Evolutionary conservation across 2,797 vertebrate genomes (phyloP).

Genomic region (Sternotherus odoratus): DNA sequence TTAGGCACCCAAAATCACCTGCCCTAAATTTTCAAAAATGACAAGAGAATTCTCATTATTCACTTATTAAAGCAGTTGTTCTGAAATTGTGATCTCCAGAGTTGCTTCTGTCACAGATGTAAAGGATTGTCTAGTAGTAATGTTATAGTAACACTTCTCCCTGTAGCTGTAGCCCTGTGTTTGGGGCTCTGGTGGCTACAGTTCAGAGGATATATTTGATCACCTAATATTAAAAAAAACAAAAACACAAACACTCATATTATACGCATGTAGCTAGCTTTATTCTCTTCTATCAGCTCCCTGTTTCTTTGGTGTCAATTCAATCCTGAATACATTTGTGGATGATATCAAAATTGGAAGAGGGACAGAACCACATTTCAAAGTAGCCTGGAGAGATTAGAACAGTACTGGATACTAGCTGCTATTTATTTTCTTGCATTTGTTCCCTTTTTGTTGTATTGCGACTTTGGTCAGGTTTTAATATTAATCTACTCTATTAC

Average conservation of each 20-base stretch:
- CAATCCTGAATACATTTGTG: background rate
- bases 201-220: background rate
- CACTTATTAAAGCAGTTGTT: background rate
- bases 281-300: background rate
- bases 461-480: background rate
- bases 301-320: background rate
- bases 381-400: background rate
- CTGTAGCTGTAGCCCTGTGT: background rate
- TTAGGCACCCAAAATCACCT: background rate
- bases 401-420: background rate
- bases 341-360: background rate
- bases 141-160: background rate
- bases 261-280: background rate
- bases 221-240: background rate
- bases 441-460: background rate
- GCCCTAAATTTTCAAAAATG: background rate
- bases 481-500: background rate
- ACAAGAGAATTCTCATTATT: background rate
- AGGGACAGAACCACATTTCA: background rate
- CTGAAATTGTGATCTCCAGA: background rate
- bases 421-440: background rate
- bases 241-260: no score
- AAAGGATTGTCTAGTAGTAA: background rate
- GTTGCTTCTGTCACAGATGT: background rate
- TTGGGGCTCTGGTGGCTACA: no score